Base-by-base conservation (phyloP, 2,888 invertebrate genomes). In the Drosophila affinis region DNA sequence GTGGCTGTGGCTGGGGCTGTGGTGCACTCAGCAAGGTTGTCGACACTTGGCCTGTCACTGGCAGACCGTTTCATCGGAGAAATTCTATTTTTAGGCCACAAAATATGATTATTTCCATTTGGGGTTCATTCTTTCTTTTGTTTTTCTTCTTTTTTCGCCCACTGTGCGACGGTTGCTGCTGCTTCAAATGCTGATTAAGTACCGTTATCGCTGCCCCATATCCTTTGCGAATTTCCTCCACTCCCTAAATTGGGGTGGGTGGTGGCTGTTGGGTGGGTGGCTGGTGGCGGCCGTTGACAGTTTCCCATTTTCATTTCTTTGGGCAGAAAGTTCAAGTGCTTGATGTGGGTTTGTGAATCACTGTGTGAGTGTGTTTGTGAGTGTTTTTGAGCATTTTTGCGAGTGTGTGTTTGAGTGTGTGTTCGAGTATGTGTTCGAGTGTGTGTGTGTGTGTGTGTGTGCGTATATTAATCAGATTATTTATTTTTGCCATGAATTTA, bases 121-220 rank as follows among this genome's bases (percentile, higher is more conserved):
- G 4, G 18, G n/a, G 27, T 10, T 48, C 14, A 14, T 74, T 77
- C 73, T 67, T 55, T 47, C 45, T 56, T 69, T 56, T 70, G 4
- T 18, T 53, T n/a, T 46, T 44, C n/a, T 21, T 54, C 21, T 32
- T 24, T 51, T 51, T 54, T 47, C 47, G 14, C 9, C 47, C 34
- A 6, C 24, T 55, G n/a, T 24, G 29, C 29, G 29, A 29, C 29
- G 9, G 29, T 29, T 7, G 46, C 45, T 7, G 46, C 45, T 69
- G 73, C 75, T 64, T 58, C 87, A 84, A 82, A 81, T 85, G 85
- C 85, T 81, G 82, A 87, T 78, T 82, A 82, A 87, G 81, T 87
- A 70, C 71, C 75, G 78, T 69, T 64, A 72, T 59, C 72, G 73
- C 48, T 53, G 57, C 39, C 72, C 48, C 56, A 67, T 61, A 59